phyloP scores from a whole-genome alignment of 2,888 invertebrate genomes.

The Strigamia crassipes region DNA sequence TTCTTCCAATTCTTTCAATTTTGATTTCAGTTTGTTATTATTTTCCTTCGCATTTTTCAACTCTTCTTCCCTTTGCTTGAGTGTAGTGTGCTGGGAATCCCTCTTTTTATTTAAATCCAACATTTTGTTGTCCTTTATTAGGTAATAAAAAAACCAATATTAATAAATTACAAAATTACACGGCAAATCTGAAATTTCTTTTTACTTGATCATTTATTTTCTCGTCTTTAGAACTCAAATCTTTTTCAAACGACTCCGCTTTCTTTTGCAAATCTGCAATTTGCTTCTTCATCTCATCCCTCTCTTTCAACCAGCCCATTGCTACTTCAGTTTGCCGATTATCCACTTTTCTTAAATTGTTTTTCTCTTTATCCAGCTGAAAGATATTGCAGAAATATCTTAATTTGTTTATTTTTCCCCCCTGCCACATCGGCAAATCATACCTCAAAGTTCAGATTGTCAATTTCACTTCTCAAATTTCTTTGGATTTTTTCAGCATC shows the following conservation, averaged over 20 bases:
- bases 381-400: background rate
- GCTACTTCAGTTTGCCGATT: slow-evolving; percentile 55
- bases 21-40: slow-evolving; percentile 57
- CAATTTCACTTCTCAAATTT: slow-evolving; percentile 47
- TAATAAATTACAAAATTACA: background rate
- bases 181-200: background rate
- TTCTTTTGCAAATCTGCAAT: slow-evolving; percentile 52
- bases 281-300: slow-evolving; percentile 55
- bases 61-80: slow-evolving; percentile 53
- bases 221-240: slow-evolving; percentile 63
- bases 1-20: slow-evolving; percentile 55
- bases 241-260: slow-evolving; percentile 53
- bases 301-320: slow-evolving; percentile 55
- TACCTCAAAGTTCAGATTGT: slow-evolving; percentile 45
- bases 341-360: slow-evolving; percentile 53
- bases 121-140: slow-evolving; percentile 61
- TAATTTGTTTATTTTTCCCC: background rate
- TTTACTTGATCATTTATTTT: slow-evolving; percentile 69
- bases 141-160: background rate
- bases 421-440: background rate
- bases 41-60: slow-evolving; percentile 53
- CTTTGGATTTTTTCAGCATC: slow-evolving; percentile 49
- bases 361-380: slow-evolving; percentile 55
- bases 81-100: slow-evolving; percentile 54
- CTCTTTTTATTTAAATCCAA: slow-evolving; percentile 62